phyloP scores from a whole-genome alignment of 2,113 vertebrate genomes.

The Microcebus griseorufus region DNA sequence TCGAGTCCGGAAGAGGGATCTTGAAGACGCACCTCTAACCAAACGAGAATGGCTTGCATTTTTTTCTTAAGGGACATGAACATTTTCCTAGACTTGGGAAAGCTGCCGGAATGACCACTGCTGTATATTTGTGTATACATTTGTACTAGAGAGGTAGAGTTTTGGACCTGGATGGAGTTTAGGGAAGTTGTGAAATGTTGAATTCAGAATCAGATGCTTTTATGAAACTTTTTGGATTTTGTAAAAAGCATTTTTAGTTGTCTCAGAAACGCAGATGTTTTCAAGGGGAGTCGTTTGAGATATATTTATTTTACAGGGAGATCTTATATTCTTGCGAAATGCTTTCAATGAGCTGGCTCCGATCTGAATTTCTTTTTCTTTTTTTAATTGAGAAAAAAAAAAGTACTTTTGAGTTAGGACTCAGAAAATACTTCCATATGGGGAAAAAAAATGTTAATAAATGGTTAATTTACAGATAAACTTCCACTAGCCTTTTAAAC shows the following conservation, averaged over 20 bases:
- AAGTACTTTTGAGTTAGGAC: background rate
- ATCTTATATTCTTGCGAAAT: slow-evolving; percentile 17
- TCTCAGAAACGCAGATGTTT: slow-evolving; percentile 14
- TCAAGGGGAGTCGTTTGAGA: slow-evolving; percentile 29
- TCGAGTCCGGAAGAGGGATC: background rate
- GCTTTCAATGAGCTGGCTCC: background rate
- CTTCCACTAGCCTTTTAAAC: background rate
- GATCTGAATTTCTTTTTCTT: background rate
- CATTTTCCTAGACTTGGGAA: background rate
- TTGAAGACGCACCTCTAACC: background rate
- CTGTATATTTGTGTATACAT: background rate
- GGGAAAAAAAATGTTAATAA: background rate
- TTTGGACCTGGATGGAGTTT: slow-evolving; percentile 13
- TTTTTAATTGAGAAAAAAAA: background rate
- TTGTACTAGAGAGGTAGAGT: background rate
- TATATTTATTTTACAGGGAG: slow-evolving; percentile 53
- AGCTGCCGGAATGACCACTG: background rate
- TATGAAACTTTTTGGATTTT: slow-evolving; percentile 65
- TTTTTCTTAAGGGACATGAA: background rate
- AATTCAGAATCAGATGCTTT: slow-evolving; percentile 53
- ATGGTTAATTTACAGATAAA: background rate
- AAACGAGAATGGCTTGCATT: background rate
- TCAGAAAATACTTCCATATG: background rate
- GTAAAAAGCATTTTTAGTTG: slow-evolving; percentile 57
- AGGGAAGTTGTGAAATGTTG: slow-evolving; percentile 18